Conservation (phyloP, 1,140 invertebrate genomes). For the Venturia canescens region DNA sequence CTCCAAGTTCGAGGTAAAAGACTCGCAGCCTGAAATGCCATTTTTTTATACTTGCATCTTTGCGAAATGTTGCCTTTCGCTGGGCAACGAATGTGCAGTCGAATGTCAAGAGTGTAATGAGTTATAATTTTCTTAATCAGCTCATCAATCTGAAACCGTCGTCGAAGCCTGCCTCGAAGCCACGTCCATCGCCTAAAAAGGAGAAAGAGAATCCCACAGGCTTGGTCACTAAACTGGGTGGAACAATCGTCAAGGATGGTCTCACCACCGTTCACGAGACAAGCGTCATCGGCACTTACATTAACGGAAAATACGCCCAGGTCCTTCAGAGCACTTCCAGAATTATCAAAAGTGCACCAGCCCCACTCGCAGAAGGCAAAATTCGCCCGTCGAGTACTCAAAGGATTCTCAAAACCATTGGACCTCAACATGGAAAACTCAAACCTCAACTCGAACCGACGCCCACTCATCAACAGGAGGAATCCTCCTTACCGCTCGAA, state of each 20-base stretch:
- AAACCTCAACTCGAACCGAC: slow-evolving; percentile 80
- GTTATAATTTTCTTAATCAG: slow-evolving; percentile 55
- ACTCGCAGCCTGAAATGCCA: too few species aligned
- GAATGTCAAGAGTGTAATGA: not conserved
- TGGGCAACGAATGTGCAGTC: too few species aligned
- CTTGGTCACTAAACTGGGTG: slow-evolving; percentile 87
- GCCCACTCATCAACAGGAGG: slow-evolving; percentile 78
- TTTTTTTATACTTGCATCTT: not conserved
- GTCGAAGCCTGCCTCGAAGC: slow-evolving; percentile 67
- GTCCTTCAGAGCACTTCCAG: slow-evolving; percentile 86
- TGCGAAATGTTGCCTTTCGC: too few species aligned
- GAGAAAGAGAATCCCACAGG: slow-evolving; percentile 84
- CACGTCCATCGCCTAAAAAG: slow-evolving; percentile 70
- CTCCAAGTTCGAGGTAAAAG: too few species aligned
- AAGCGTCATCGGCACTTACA: slow-evolving; percentile 91
- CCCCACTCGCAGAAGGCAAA: slow-evolving; percentile 70
- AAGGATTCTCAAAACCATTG: slow-evolving; percentile 85
- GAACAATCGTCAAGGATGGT: slow-evolving; percentile 89
- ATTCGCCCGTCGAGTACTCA: slow-evolving; percentile 82
- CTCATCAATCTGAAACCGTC: slow-evolving; percentile 75
- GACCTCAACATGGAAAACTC: slow-evolving; percentile 77
- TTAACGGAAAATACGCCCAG: slow-evolving; percentile 91
- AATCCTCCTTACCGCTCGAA: slow-evolving; percentile 76
- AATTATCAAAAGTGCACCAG: slow-evolving; percentile 68
- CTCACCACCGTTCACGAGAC: slow-evolving; percentile 91